phyloP scores from a whole-genome alignment of 2,888 invertebrate species.

The Euzophera pinguis region DNA sequence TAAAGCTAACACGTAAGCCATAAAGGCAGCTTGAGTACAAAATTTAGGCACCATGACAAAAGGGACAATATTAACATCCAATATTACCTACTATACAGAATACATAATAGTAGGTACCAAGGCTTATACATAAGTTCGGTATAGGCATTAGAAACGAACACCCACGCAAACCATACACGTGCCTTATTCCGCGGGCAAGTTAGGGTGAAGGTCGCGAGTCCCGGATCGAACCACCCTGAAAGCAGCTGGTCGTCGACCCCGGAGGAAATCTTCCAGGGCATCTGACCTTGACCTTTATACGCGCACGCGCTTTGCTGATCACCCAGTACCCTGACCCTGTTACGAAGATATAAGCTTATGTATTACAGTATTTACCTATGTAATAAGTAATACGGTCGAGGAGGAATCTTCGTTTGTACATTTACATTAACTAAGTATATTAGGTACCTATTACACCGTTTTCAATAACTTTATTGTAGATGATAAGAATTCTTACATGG shows the following conservation, averaged over 20 bases:
- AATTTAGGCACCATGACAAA: too few species aligned
- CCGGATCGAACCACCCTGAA: conserved; percentile 64
- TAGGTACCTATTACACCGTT: too few species aligned
- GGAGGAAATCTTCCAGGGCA: conserved; percentile 74
- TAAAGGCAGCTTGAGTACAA: too few species aligned
- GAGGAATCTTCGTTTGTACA: conserved; percentile 5
- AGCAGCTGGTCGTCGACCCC: conserved; percentile 68
- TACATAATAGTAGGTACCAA: too few species aligned
- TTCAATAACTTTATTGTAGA: too few species aligned
- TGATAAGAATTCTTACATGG: too few species aligned
- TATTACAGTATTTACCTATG: conserved; percentile 30
- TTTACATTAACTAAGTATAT: conserved; percentile 8
- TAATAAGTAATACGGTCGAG: neutral
- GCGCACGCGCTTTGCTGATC: conserved; percentile 69
- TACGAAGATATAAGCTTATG: conserved; percentile 55
- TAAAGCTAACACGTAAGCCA: too few species aligned
- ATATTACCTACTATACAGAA: too few species aligned
- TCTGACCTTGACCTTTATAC: conserved; percentile 73
- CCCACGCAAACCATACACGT: conserved; percentile 64
- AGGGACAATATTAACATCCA: too few species aligned
- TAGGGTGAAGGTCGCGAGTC: conserved; percentile 67
- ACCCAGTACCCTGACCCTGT: conserved; percentile 74
- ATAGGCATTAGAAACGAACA: conserved; percentile 35
- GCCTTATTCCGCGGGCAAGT: conserved; percentile 51
- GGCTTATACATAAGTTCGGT: conserved; percentile 9